A percentile compares a stretch with the other conserved stretches of the same genome.
phyloP scores from a whole-genome alignment of 2,888 invertebrate species.

The Hesperia comma region DNA sequence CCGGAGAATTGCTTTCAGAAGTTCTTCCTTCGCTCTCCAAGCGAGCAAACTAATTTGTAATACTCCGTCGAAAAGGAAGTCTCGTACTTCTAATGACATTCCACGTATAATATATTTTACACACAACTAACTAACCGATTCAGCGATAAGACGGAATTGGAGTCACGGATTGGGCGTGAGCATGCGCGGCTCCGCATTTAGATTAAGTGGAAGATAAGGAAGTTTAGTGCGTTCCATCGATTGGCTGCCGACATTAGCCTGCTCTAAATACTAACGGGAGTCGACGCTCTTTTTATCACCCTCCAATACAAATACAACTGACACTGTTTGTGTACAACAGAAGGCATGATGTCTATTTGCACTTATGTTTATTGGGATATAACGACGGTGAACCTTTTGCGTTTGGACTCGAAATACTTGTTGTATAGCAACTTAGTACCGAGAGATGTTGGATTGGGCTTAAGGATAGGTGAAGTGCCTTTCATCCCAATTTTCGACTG shows the following conservation, averaged over 20 bases:
- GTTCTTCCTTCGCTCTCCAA: too few relatives aligned
- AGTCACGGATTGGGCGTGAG: slow-evolving; percentile 30
- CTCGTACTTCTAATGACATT: slow-evolving; percentile 8
- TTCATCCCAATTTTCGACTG: too few relatives aligned
- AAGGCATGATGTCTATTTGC: background rate
- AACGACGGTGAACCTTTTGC: background rate
- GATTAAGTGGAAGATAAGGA: slow-evolving; percentile 49
- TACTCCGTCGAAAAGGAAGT: background rate
- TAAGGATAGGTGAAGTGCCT: too few relatives aligned
- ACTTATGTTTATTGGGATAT: background rate
- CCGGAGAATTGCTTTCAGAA: too few relatives aligned
- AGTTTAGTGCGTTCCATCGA: slow-evolving; percentile 43
- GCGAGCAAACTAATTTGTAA: background rate
- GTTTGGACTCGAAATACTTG: background rate
- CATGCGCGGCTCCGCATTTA: slow-evolving; percentile 41
- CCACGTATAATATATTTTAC: slow-evolving; percentile 19
- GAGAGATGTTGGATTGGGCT: too few relatives aligned
- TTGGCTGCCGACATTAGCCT: slow-evolving; percentile 41
- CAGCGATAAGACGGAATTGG: slow-evolving; percentile 23
- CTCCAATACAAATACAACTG: background rate
- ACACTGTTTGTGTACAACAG: background rate
- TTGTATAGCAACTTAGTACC: too few relatives aligned
- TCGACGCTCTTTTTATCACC: slow-evolving; percentile 8
- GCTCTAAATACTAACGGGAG: slow-evolving; percentile 37
- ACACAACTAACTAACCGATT: slow-evolving; percentile 23